A percentile compares a stretch with the other conserved stretches of the same genome.
These are phyloP conservation scores for Drosophila suzukii DNA, from an alignment of 1,140 invertebrate genomes.

Conservation along the genomic window DNA sequence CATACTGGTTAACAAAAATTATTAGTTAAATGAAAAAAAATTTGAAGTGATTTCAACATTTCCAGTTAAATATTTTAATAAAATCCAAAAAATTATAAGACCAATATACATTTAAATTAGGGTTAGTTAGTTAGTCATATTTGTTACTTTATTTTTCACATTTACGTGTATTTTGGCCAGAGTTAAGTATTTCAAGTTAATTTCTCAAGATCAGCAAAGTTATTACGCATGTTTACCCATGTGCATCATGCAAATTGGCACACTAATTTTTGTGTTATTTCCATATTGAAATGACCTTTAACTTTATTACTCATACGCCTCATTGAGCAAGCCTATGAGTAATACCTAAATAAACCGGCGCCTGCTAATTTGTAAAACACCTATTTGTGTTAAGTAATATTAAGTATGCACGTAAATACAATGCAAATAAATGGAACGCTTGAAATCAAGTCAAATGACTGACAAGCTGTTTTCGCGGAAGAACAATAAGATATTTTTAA, in stretches of 20 bases:
- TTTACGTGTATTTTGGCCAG: background rate
- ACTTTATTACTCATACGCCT: constrained; percentile 30
- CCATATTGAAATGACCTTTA: constrained; percentile 28
- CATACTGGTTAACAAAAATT: no score
- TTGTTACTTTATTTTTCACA: background rate
- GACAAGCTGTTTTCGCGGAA: constrained; percentile 44
- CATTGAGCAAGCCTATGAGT: constrained; percentile 39
- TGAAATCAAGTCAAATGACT: background rate
- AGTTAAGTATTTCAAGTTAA: background rate
- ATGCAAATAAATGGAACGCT: constrained; percentile 1
- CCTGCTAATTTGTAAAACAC: constrained; percentile 3
- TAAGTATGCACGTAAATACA: background rate
- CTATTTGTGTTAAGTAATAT: background rate
- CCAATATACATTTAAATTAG: no score
- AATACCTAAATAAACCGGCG: constrained; percentile 28
- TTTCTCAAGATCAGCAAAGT: background rate
- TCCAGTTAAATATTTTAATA: no score
- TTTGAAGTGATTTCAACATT: no score
- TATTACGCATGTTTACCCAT: constrained; percentile 5
- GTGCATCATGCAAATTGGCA: background rate
- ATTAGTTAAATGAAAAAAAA: no score
- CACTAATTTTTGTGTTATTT: constrained; percentile 15
- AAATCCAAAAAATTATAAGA: no score
- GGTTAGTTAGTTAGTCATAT: no score
- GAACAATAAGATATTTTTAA: constrained; percentile 57